Evolutionary conservation across 2,888 invertebrate species (phyloP), one percentile per base, ranked within the genome.

Genomic region (Oscheius myriophilus): DNA sequence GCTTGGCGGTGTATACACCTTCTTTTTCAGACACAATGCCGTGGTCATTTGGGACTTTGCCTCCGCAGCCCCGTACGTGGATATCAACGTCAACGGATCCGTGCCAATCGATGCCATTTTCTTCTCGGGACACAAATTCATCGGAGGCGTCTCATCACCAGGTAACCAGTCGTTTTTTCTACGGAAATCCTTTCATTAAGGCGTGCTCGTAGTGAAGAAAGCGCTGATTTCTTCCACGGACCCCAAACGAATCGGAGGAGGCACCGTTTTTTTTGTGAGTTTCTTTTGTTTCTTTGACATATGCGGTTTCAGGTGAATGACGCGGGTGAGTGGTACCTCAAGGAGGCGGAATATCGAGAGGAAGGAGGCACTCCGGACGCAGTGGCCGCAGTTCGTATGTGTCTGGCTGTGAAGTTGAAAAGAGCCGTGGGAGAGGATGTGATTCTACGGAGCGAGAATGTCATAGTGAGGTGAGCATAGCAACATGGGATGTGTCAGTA

Each of bases 131-230:
- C 94, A 94, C 89, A 94, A 94, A 88, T 94, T 95, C 87, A 90
- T 93, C 45, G 95, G 95, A 0, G 95, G 94, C 0, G 92, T 93
- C 0, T 93, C 93, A 85, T 93, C 94, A 0, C 93, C 94, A 14
- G 91, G 91, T 87, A 70, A 18, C 33, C n/a, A n/a, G n/a, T n/a
- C n/a, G n/a, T n/a, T n/a, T n/a, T n/a, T n/a, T n/a, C n/a, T n/a
- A n/a, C n/a, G n/a, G n/a, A n/a, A n/a, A n/a, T n/a, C n/a, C n/a
- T n/a, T n/a, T n/a, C 3, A 16, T 43, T 14, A 82, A 91, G 91
- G 91, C 62, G 89, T 92, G 64, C 86, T 92, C 64, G 88, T 92
- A 21, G 91, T 91, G 23, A 92, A 92, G 87, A 91, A 90, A 78
- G 80, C 87, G 3, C 85, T 91, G 39, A 90, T 90, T 76, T 87